These are phyloP conservation scores for Metacarcinus magister DNA, from an alignment of 2,888 invertebrate genomes.

Conservation along the genomic window DNA sequence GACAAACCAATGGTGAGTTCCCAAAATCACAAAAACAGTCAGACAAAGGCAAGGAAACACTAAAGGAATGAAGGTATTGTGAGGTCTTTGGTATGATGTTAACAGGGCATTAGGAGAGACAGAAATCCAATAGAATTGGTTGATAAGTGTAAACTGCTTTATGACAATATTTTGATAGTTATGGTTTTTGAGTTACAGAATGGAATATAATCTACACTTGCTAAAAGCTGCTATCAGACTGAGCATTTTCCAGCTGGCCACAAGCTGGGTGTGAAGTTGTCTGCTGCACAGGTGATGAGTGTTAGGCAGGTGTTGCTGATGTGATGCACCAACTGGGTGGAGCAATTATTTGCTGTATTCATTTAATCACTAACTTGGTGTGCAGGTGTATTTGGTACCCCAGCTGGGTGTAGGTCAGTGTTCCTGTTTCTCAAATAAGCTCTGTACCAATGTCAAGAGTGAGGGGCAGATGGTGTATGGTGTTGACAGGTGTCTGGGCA, in stretches of 20 bases:
- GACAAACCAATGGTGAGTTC: constrained; percentile 73
- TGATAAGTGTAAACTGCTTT: constrained; percentile 74
- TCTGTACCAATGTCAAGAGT: constrained; percentile 55
- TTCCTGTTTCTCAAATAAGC: constrained; percentile 60
- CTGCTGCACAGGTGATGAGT: constrained; percentile 64
- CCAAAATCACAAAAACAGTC: constrained; percentile 73
- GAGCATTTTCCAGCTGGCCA: constrained; percentile 79
- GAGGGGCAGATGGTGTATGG: constrained; percentile 61
- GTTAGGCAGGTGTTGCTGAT: constrained; percentile 58
- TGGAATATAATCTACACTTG: constrained; percentile 76
- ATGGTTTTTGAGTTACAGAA: constrained; percentile 77
- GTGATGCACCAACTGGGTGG: constrained; percentile 74
- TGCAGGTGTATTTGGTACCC: constrained; percentile 13
- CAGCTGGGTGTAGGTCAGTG: constrained; percentile 48
- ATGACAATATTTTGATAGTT: constrained; percentile 79
- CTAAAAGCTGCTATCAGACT: constrained; percentile 80
- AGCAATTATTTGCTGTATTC: constrained; percentile 44
- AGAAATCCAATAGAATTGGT: constrained; percentile 76
- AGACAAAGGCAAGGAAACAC: constrained; percentile 79
- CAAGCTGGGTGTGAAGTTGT: constrained; percentile 76
- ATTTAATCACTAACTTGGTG: constrained; percentile 50
- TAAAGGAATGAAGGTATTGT: constrained; percentile 77
- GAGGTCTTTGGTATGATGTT: constrained; percentile 81
- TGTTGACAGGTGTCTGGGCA: constrained; percentile 52
- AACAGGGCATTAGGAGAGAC: constrained; percentile 77